Base-by-base conservation (phyloP, 2,113 vertebrate genomes). In the Laterallus jamaicensis region DNA sequence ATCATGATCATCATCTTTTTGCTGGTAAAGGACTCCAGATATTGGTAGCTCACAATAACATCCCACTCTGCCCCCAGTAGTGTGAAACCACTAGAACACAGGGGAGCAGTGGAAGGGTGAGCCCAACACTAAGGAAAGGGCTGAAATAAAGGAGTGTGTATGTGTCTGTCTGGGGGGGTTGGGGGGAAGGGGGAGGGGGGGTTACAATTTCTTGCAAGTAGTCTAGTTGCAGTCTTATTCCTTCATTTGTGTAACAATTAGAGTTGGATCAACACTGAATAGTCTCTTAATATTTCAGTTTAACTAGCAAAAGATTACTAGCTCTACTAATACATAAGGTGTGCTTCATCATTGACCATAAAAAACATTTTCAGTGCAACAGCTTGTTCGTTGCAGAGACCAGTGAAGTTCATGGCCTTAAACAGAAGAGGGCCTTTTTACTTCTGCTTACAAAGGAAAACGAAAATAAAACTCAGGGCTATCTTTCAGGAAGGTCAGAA, bases 41-140 rank as follows among this genome's bases (percentile, higher is more conserved):
- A 32, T 17, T 52, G 32, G 31, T 13, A 68, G 15, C 9, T 70
- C 5, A 1, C 0, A 2, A 1, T 22, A 62, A 29, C 8, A 47
- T 58, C 4, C 12, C 6, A 21, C 4, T 2, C 12, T 11, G 25
- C 4, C 11, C 54, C 13, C 7, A 54, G 3, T 5, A 22, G 15
- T 13, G 7, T 56, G 47, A 39, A 71, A 35, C 14, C 35, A 28
- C 15, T 35, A 25, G 15, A 59, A 47, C 12, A 40, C 18, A 54
- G 25, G 12, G 5, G 5, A 79, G 7, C 16, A 68, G 6, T 32
- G 35, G 29, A 58, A 79, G 13, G 26, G 4, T 31, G 26, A 71
- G 31, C 19, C 49, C 2, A 50, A 16, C 37, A 40, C 25, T 32
- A 54, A 64, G 12, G 18, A 32, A 64, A 47, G 9, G 21, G 13